phyloP scores from a whole-genome alignment of 2,797 vertebrate genomes.

The Ambastaia sidthimunki region DNA sequence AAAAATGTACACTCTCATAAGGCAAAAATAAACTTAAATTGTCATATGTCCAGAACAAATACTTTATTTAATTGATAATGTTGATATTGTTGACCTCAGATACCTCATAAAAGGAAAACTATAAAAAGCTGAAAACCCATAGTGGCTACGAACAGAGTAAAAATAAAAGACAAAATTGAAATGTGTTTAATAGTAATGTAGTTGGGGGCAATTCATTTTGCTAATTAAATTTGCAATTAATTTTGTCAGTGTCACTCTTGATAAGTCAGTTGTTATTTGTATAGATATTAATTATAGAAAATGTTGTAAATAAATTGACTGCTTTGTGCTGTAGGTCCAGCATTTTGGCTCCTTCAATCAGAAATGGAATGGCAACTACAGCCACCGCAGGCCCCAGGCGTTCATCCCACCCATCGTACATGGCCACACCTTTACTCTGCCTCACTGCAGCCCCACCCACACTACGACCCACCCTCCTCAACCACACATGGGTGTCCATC shows the following conservation, averaged over 20 bases:
- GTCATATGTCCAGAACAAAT: no score
- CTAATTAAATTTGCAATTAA: no score
- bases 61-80: no score
- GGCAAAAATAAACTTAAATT: no score
- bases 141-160: no score
- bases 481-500: slow-evolving; percentile 82
- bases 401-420: slow-evolving; percentile 88
- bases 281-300: background rate
- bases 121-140: no score
- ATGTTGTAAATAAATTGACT: background rate
- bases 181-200: no score
- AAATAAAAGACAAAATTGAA: no score
- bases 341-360: slow-evolving; percentile 89
- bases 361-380: slow-evolving; percentile 95
- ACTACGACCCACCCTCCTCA: slow-evolving; percentile 76
- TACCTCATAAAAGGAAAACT: no score
- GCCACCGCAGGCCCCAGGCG: slow-evolving; percentile 89
- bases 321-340: slow-evolving; percentile 81
- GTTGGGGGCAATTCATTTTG: no score
- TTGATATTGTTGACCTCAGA: no score
- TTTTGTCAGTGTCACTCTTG: background rate
- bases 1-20: no score
- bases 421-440: slow-evolving; percentile 88
- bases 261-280: background rate
- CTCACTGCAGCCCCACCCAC: slow-evolving; percentile 92